Conservation (phyloP, 1,140 invertebrate genomes). For the Eupristina koningsbergeri region DNA sequence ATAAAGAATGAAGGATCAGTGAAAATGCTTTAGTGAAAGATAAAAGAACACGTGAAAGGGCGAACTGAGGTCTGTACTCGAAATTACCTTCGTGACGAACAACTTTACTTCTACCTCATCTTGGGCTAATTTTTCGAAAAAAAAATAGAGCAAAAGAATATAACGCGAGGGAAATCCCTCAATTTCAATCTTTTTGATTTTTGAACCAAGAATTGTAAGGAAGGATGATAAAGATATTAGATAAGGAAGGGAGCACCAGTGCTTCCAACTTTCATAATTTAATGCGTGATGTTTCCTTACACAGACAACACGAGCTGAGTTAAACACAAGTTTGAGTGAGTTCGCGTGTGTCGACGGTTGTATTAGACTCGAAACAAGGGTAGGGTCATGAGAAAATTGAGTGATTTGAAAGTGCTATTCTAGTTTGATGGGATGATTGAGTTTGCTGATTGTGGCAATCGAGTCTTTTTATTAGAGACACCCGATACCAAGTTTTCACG, state of each 20-base stretch:
- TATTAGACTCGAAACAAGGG: not conserved
- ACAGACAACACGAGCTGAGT: no score
- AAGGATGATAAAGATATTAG: constrained; percentile 40
- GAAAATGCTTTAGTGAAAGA: no score
- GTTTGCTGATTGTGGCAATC: not conserved
- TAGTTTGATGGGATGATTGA: not conserved
- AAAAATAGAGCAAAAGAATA: constrained; percentile 1
- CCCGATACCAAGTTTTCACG: not conserved
- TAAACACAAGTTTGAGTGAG: no score
- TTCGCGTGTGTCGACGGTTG: not conserved
- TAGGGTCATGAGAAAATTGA: not conserved
- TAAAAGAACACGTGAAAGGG: not conserved
- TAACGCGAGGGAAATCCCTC: not conserved
- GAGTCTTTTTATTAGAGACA: not conserved
- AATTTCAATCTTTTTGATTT: constrained; percentile 17
- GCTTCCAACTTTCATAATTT: not conserved
- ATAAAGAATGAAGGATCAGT: no score
- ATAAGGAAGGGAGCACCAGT: constrained; percentile 10
- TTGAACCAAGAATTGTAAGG: not conserved
- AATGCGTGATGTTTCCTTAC: not conserved
- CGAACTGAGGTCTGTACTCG: not conserved
- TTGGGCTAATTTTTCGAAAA: not conserved
- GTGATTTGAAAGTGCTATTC: not conserved
- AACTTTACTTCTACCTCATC: not conserved
- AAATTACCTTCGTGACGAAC: constrained; percentile 37